Conservation (phyloP, 1,140 invertebrate genomes). For the Idris sp. region DNA sequence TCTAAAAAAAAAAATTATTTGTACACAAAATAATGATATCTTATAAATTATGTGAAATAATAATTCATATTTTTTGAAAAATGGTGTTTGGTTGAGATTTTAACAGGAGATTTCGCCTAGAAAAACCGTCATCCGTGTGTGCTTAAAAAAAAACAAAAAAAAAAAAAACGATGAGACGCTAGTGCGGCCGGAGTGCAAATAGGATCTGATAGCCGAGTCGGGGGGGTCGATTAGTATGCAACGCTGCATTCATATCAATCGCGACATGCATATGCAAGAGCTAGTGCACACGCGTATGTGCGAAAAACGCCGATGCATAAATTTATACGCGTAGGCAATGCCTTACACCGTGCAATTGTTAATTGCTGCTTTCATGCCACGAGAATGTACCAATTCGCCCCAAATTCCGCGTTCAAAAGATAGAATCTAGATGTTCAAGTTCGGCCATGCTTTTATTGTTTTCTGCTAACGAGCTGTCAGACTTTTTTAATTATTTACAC, state of each 20-base stretch:
- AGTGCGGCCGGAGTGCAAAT: conserved; percentile 69
- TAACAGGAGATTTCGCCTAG: conserved; percentile 63
- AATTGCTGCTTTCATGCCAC: conserved; percentile 66
- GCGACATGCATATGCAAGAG: conserved; percentile 75
- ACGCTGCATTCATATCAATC: conserved; percentile 78
- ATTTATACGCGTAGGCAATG: conserved; percentile 68
- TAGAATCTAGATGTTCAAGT: conserved; percentile 29
- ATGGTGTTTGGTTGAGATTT: too few relatives aligned
- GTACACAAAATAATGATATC: too few relatives aligned
- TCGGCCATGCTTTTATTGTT: conserved; percentile 5
- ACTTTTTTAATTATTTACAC: neutral
- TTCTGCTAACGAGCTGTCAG: neutral
- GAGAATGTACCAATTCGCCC: conserved; percentile 50
- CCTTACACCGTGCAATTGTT: conserved; percentile 70
- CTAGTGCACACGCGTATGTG: conserved; percentile 53
- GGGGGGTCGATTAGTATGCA: conserved; percentile 73
- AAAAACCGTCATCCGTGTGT: conserved; percentile 37
- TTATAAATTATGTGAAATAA: too few relatives aligned
- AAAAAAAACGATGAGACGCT: conserved; percentile 62
- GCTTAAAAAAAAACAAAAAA: too few relatives aligned
- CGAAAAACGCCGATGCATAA: conserved; percentile 71
- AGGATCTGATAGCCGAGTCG: conserved; percentile 71
- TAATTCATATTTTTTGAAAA: too few relatives aligned
- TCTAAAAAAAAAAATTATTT: too few relatives aligned
- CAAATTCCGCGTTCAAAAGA: conserved; percentile 43